phyloP scores from a whole-genome alignment of 2,797 vertebrate species.

The Paguma larvata region DNA sequence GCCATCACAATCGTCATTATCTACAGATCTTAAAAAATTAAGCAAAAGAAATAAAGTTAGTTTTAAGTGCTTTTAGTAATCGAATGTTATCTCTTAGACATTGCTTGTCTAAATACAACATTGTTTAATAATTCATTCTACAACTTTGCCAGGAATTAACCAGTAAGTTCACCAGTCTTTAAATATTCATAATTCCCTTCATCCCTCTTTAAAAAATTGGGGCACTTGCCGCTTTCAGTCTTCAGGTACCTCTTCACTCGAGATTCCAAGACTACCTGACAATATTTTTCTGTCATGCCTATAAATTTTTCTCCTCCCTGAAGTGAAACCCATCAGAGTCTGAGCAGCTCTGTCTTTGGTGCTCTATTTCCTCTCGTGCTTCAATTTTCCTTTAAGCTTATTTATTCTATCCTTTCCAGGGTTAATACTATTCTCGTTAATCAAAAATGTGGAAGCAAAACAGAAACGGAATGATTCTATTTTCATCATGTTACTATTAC shows the following conservation, averaged over 20 bases:
- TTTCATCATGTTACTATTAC: background rate
- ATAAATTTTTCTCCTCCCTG: background rate
- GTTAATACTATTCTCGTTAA: constrained; percentile 24
- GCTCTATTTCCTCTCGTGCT: background rate
- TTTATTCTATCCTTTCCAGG: background rate
- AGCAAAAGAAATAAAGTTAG: background rate
- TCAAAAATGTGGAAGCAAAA: constrained; percentile 48
- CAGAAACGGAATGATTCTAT: background rate
- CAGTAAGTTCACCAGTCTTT: background rate
- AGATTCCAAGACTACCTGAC: background rate
- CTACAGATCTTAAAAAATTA: constrained; percentile 17
- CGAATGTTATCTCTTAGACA: background rate
- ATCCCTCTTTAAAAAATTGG: constrained; percentile 21
- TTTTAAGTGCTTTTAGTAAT: constrained; percentile 2
- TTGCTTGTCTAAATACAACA: background rate
- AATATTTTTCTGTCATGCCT: background rate
- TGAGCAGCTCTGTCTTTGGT: background rate
- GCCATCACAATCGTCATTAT: background rate
- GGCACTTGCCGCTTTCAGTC: background rate
- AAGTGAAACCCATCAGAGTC: background rate
- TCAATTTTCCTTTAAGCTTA: background rate
- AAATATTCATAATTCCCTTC: constrained; percentile 43
- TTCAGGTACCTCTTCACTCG: background rate
- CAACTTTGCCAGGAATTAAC: background rate
- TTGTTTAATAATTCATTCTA: background rate